Evolutionary conservation across 2,113 vertebrate genomes (phyloP), one percentile per base, ranked within the genome.

Genomic region (Ceyx cyanopectus): DNA sequence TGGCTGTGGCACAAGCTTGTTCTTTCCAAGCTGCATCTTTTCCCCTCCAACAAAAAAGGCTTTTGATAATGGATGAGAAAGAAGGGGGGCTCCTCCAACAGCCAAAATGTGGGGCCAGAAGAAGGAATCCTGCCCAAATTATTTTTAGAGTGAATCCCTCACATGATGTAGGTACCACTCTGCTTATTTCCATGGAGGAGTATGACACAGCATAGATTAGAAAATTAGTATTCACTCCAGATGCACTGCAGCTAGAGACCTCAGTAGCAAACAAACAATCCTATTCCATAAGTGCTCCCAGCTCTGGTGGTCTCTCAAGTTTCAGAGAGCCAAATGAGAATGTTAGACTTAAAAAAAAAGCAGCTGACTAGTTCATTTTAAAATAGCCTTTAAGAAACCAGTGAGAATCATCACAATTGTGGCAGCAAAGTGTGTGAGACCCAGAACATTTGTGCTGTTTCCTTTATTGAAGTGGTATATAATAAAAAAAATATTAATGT

Each of bases 401-500:
- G 17, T 20, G 20, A 81, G 53, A 90, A 67, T 67, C 46, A 74
- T 40, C 14, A 62, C 58, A 85, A 78, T 19, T 41, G 10, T 6
- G 24, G 37, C 61, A 67, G 65, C 45, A 21, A 70, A 69, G 32
- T 14, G 19, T 12, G 19, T 5, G 65, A 73, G 6, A 65, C 5
- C 45, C 21, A 4, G 14, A 74, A 74, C 18, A 32, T 43, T 68
- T 56, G 16, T 46, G 57, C 45, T 57, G 19, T 91, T 65, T 50
- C 65, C 73, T 32, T 89, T 73, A 85, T 30, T 17, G 20, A 27
- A 57, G 26, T 56, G 77, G 57, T n/a, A 51, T 50, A 11, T 13
- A 66, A 89, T 24, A 87, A 81, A 82, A 73, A 56, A n/a, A 62
- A 77, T 65, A 89, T 68, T 84, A 23, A 76, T 89, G 37, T 92